Evolutionary conservation across 2,888 invertebrate genomes (phyloP), one percentile per base, ranked within the genome.

Genomic region (Xanthostigma xanthostigma): DNA sequence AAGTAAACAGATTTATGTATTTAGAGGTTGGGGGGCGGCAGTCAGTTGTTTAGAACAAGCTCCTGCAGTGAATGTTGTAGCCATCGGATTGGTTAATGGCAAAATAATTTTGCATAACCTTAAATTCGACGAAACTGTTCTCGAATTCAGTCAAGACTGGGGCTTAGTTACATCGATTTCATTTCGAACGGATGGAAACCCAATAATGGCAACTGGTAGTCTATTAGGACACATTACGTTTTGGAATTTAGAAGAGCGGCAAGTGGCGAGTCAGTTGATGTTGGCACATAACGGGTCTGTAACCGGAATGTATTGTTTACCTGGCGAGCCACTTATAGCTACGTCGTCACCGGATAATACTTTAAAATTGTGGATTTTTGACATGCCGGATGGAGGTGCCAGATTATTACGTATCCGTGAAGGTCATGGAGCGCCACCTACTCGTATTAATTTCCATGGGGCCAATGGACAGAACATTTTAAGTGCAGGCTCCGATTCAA

Each of bases 281-380:
- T 70, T 76, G 40, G 92, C 91, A 1, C 98, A 98, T 62, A 70
- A 74, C 42, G 74, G 71, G 1, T 65, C 79, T 10, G 82, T 97
- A 3, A 79, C 81, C 9, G 91, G 94, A 0, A 68, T 94, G 57
- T 72, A 81, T 55, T 95, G 87, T 67, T 71, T 97, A 43, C 83
- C 86, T 43, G 84, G 81, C 49, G 94, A 98, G 64, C 94, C 96
- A 0, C 65, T 97, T 0, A 72, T 96, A 66, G 76, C 95, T 2
- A 89, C 94, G 0, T 91, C 91, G 10, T 92, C 93, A 0, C 77
- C 84, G n/a, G 96, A 97, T 60, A 96, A 96, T 64, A 84, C 92
- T 8, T 69, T 96, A 54, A 95, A 93, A 65, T 69, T 92, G 53
- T 87, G 88, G 83, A 83, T 87, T 54, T 89, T 97, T 72, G 97